These are phyloP conservation scores for Ginglymostoma cirratum DNA, from an alignment of 2,113 vertebrate species.

Conservation along the genomic window DNA sequence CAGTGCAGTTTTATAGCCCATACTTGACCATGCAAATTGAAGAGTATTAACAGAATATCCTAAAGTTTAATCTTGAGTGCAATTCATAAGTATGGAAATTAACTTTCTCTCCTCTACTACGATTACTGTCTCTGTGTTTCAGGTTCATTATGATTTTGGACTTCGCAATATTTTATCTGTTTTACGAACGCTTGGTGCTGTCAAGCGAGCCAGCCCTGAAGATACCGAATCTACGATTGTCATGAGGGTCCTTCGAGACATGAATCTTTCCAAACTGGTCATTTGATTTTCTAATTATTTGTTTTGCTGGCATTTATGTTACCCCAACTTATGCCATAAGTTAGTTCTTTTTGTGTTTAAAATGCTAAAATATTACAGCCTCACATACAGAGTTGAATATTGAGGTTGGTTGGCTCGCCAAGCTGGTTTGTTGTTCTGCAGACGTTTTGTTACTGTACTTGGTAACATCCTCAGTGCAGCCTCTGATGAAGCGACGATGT, in stretches of 20 bases:
- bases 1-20: not conserved
- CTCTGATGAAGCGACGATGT: no score
- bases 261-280: conserved; percentile 95
- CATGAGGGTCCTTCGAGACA: conserved; percentile 89
- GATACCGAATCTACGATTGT: conserved; percentile 90
- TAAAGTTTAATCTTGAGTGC: not conserved
- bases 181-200: conserved; percentile 80
- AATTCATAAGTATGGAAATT: not conserved
- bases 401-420: no score
- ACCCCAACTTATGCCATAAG: not conserved
- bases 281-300: conserved; percentile 43
- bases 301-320: not conserved
- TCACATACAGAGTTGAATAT: no score
- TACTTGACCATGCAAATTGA: not conserved
- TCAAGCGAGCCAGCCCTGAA: conserved; percentile 75
- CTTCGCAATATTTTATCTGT: conserved; percentile 93
- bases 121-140: not conserved
- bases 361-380: not conserved
- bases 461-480: no score
- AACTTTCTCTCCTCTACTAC: conserved; percentile 17
- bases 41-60: not conserved
- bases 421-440: no score
- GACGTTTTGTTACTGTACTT: no score
- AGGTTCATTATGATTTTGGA: conserved; percentile 98
- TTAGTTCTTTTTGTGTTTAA: not conserved